These are phyloP conservation scores for Temnothorax longispinosus DNA, from an alignment of 1,140 invertebrate genomes.

Conservation along the genomic window DNA sequence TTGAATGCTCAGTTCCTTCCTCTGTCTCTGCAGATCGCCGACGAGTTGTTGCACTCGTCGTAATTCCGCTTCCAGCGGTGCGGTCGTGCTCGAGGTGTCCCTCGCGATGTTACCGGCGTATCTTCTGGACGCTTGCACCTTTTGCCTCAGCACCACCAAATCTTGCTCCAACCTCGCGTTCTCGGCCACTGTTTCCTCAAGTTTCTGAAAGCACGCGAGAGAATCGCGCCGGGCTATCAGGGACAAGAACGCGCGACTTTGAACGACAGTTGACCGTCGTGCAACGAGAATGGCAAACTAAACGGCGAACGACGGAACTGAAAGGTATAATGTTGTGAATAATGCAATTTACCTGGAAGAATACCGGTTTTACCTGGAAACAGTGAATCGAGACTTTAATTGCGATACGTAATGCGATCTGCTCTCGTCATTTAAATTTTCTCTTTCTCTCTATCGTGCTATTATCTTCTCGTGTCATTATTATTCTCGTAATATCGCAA, in stretches of 20 bases:
- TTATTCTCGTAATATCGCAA: neutral
- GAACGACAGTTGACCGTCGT: neutral
- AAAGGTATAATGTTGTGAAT: slow-evolving; percentile 57
- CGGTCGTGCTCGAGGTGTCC: slow-evolving; percentile 87
- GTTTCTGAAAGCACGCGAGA: slow-evolving; percentile 88
- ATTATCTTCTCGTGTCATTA: neutral
- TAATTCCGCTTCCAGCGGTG: slow-evolving; percentile 92
- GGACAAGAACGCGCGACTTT: too few species aligned
- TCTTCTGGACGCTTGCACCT: slow-evolving; percentile 90
- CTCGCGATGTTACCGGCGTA: slow-evolving; percentile 78
- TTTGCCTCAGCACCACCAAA: slow-evolving; percentile 93
- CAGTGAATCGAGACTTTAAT: slow-evolving; percentile 76
- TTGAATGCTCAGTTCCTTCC: slow-evolving; percentile 93
- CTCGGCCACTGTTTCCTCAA: slow-evolving; percentile 96
- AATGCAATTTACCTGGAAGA: slow-evolving; percentile 78
- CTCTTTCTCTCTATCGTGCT: neutral
- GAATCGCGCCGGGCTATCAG: neutral
- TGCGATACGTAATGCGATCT: slow-evolving; percentile 25
- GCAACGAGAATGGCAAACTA: slow-evolving; percentile 43
- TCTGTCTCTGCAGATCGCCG: slow-evolving; percentile 92
- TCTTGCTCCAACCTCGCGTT: slow-evolving; percentile 95
- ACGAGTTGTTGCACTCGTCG: slow-evolving; percentile 93
- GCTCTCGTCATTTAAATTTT: slow-evolving; percentile 33
- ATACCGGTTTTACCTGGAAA: slow-evolving; percentile 80
- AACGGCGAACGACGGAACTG: slow-evolving; percentile 52